A percentile compares a stretch with the other conserved stretches of the same genome.
These are phyloP conservation scores for Drosophila orosa DNA, from an alignment of 1,140 invertebrate genomes.

Conservation along the genomic window DNA sequence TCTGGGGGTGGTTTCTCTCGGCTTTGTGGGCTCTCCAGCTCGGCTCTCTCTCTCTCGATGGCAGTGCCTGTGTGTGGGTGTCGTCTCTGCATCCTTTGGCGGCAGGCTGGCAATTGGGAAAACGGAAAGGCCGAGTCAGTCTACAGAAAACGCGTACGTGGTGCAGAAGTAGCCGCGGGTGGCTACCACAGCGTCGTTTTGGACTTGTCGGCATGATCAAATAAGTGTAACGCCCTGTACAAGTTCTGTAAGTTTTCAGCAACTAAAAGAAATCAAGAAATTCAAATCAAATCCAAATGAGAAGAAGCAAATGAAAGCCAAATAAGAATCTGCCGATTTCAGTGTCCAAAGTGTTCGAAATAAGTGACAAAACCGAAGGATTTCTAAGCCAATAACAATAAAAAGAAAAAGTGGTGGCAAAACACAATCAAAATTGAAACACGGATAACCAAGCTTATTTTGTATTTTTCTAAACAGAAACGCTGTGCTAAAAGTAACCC, in stretches of 20 bases:
- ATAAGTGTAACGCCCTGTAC: conserved; percentile 84
- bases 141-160: conserved; percentile 84
- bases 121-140: conserved; percentile 83
- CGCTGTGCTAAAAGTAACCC: conserved; percentile 47
- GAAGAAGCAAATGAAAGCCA: conserved; percentile 45
- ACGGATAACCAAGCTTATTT: conserved; percentile 45
- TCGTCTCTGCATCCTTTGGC: conserved; percentile 71
- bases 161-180: conserved; percentile 84
- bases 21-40: conserved; percentile 15
- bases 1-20: conserved; percentile 52
- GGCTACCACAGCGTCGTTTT: conserved; percentile 84
- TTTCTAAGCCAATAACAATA: conserved; percentile 65
- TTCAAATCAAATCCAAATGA: conserved; percentile 27
- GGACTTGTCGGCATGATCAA: conserved; percentile 84
- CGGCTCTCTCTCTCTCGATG: conserved; percentile 18
- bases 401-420: conserved; percentile 57
- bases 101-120: conserved; percentile 68
- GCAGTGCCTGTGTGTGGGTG: conserved; percentile 43
- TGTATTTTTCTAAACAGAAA: conserved; percentile 59
- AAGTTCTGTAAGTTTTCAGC: conserved; percentile 84
- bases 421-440: conserved; percentile 30
- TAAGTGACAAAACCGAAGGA: conserved; percentile 40
- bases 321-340: conserved; percentile 49
- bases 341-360: conserved; percentile 60
- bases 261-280: conserved; percentile 30